These are phyloP conservation scores for Cyphomyrus discorhynchus DNA, from an alignment of 2,113 vertebrate genomes.

Conservation along the genomic window DNA sequence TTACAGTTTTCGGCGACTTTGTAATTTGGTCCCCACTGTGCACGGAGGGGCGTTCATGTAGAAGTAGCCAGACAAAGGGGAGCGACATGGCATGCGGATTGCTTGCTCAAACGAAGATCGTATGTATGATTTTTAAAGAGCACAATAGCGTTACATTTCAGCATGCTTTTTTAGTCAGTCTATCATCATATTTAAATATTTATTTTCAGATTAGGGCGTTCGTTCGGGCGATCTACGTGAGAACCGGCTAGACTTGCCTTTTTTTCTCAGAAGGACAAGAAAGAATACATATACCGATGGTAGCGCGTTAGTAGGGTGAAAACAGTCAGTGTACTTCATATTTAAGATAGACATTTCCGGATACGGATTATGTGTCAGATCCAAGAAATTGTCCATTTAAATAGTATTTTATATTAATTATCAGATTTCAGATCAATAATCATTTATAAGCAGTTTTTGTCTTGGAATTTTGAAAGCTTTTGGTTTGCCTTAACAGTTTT, in stretches of 20 bases:
- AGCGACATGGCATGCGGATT: not conserved
- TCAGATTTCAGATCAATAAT: not conserved
- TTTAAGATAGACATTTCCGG: not conserved
- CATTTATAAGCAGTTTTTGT: not conserved
- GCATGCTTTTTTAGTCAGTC: not conserved
- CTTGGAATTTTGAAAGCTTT: not conserved
- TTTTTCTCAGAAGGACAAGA: not conserved
- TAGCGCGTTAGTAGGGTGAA: not conserved
- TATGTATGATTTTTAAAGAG: not conserved
- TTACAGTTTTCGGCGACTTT: not conserved
- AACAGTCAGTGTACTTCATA: not conserved
- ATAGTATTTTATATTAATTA: not conserved
- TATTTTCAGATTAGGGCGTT: not conserved
- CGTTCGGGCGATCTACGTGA: not conserved
- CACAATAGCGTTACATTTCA: not conserved
- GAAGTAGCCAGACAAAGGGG: not conserved
- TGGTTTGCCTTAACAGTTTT: not conserved
- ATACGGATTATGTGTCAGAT: not conserved
- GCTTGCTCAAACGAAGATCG: not conserved
- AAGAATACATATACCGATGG: not conserved
- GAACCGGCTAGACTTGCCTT: not conserved
- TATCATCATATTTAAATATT: not conserved
- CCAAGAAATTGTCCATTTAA: not conserved
- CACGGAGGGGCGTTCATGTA: not conserved
- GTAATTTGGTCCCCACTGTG: not conserved